Conservation (phyloP, 2,888 invertebrate species). For the Busseola fusca region DNA sequence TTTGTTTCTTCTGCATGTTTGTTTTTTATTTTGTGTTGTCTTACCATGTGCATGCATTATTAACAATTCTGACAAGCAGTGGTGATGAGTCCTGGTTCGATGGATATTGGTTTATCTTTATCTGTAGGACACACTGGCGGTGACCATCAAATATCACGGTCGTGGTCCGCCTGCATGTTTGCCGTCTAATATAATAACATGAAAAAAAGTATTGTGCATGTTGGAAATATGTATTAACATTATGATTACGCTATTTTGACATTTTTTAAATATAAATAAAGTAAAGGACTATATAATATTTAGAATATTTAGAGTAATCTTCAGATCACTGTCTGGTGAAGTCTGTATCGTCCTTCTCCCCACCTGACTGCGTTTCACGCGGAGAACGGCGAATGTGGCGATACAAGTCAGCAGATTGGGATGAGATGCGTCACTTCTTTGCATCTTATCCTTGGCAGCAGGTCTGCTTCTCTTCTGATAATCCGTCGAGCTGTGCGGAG, state of each 20-base stretch:
- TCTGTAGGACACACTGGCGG: background rate
- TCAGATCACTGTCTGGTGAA: too few species aligned
- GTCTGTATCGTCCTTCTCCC: too few species aligned
- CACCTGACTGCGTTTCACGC: too few species aligned
- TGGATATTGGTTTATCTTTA: background rate
- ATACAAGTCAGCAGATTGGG: too few species aligned
- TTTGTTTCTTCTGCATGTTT: conserved; percentile 61
- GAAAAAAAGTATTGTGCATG: background rate
- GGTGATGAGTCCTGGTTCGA: background rate
- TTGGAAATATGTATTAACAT: conserved; percentile 3
- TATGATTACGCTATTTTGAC: background rate
- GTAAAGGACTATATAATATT: background rate
- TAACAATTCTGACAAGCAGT: background rate
- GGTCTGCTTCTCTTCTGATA: too few species aligned
- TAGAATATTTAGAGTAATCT: too few species aligned
- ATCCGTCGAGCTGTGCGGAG: too few species aligned
- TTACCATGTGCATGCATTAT: conserved; percentile 4
- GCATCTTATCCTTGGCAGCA: too few species aligned
- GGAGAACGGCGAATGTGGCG: too few species aligned
- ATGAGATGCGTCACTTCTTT: too few species aligned
- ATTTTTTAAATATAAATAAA: background rate
- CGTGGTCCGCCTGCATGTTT: background rate
- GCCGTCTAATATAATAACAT: background rate
- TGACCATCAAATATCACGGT: background rate
- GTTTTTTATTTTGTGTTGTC: conserved; percentile 51